Evolutionary conservation across 1,140 invertebrate species (phyloP), one percentile per base, ranked within the genome.

Genomic region (Magallana angulata): DNA sequence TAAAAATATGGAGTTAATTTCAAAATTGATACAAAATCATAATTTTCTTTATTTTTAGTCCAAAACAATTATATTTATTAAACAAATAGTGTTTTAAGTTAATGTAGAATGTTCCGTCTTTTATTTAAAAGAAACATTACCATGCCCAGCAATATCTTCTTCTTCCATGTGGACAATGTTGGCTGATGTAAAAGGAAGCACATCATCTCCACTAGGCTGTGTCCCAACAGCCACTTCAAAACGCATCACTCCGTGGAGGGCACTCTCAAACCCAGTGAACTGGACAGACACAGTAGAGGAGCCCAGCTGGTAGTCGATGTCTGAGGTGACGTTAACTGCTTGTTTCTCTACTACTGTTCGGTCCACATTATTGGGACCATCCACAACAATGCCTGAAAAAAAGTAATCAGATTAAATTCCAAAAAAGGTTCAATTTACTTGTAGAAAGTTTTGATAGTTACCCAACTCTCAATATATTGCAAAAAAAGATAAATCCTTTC

Each of bases 211-310:
- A 18, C 89, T 88, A 85, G 90, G 89, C n/a, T 71, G 84, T 12
- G 91, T 91, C 11, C 92, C 92, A 58, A 93, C 82, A 56, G 92
- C 91, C 90, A 91, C 91, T 58, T 92, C 90, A 86, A 89, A 92
- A 11, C 57, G 36, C 64, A 60, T 85, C 16, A 92, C 84, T 9
- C 91, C 92, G 82, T 92, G 90, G 2, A 89, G 85, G 58, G 71
- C 71, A 81, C 89, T 91, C 18, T 87, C 87, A 85, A 91, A 92
- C 14, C 90, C 90, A 14, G 81, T n/a, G 83, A 92, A 92, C 84
- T 89, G 88, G 6, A 89, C 82, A 30, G 90, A 87, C n/a, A 92
- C 88, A 18, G 90, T 90, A n/a, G 85, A 64, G 11, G 59, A 58
- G 84, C 92, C 91, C 56, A 80, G 68, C 57, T 90, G 89, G 76